Conservation (phyloP, 2,113 vertebrate species). For the Hypanus sabinus region DNA sequence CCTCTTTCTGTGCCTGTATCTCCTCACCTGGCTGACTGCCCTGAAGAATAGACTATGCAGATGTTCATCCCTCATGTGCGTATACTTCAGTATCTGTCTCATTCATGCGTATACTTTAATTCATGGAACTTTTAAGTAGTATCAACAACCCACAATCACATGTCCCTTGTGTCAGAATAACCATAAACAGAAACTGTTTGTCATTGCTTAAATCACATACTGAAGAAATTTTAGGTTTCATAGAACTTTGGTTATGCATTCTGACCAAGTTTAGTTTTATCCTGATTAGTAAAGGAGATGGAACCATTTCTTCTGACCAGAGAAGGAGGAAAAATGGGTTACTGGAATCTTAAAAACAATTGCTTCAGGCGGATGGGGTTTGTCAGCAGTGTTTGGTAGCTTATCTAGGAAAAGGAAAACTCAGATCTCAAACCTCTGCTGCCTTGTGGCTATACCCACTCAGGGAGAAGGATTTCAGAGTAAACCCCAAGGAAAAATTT, state of each 20-base stretch:
- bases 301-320: too few relatives aligned
- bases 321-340: too few relatives aligned
- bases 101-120: neutral
- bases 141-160: neutral
- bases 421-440: too few relatives aligned
- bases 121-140: neutral
- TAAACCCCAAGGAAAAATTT: too few relatives aligned
- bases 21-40: neutral
- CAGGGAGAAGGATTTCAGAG: too few relatives aligned
- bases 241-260: neutral
- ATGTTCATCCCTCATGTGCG: neutral
- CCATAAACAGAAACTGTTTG: neutral
- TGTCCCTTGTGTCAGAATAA: neutral
- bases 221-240: neutral
- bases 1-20: neutral
- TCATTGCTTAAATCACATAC: neutral
- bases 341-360: too few relatives aligned
- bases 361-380: too few relatives aligned
- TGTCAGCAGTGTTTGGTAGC: too few relatives aligned
- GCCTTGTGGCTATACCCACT: too few relatives aligned
- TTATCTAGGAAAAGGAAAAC: too few relatives aligned
- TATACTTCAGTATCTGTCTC: neutral
- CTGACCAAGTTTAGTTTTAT: neutral
- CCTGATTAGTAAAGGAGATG: neutral
- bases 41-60: neutral